Evolutionary conservation across 2,797 vertebrate genomes (phyloP).

Genomic region (Adelosebastes latens): DNA sequence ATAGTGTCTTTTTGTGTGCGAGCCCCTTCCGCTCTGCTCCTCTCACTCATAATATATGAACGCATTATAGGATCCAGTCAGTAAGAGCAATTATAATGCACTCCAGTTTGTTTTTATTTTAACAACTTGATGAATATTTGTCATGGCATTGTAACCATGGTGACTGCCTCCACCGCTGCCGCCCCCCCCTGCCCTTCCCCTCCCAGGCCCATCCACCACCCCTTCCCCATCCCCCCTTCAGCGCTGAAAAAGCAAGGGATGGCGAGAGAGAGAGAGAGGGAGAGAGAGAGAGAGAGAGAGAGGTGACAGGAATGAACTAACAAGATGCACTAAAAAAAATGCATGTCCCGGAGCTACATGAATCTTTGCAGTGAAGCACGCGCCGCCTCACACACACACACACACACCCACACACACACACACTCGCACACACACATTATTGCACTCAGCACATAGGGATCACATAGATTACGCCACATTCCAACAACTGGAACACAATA

Average conservation of each 20-base stretch:
- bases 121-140: constrained; percentile 85
- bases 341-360: constrained; percentile 82
- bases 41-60: constrained; percentile 75
- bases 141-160: constrained; percentile 84
- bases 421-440: constrained; percentile 39
- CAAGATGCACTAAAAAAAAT: constrained; percentile 83
- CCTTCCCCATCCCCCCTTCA: constrained; percentile 72
- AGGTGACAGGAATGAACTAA: constrained; percentile 86
- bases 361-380: constrained; percentile 81
- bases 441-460: constrained; percentile 65
- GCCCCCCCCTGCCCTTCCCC: constrained; percentile 38
- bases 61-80: constrained; percentile 69
- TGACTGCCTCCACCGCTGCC: constrained; percentile 73
- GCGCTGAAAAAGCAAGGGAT: constrained; percentile 78
- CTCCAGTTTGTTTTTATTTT: constrained; percentile 81
- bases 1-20: constrained; percentile 13
- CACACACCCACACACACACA: constrained; percentile 22
- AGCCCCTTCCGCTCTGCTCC: constrained; percentile 20
- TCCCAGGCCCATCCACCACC: constrained; percentile 52
- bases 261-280: constrained; percentile 58
- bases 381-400: constrained; percentile 36
- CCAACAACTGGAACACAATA: constrained; percentile 72
- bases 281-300: constrained; percentile 64
- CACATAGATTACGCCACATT: constrained; percentile 76
- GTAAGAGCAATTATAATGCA: constrained; percentile 79